Percentiles rank a stretch among this genome's conserved stretches.
Conservation (phyloP, 2,113 vertebrate species). For the Ptilorrhoa leucosticta region DNA sequence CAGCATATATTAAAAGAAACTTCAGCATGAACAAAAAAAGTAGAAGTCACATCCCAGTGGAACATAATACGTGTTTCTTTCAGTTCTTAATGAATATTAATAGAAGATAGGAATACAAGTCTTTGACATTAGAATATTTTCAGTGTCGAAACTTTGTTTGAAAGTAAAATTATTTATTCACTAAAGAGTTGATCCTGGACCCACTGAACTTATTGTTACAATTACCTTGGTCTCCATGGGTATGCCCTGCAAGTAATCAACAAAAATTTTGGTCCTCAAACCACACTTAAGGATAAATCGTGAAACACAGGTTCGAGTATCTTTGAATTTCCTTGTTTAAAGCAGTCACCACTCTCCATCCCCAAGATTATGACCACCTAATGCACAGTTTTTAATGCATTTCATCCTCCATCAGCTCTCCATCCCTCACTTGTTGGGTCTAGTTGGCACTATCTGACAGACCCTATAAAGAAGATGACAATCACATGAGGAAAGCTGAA, state of each 20-base stretch:
- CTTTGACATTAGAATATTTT: constrained; percentile 6
- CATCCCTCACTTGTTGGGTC: neutral
- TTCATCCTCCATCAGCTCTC: neutral
- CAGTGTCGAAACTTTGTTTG: neutral
- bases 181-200: neutral
- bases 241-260: neutral
- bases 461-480: accelerated
- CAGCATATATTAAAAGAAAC: constrained; percentile 20
- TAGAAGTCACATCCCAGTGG: neutral
- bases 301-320: neutral
- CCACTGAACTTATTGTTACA: neutral
- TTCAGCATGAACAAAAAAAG: constrained; percentile 10
- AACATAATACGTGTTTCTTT: neutral
- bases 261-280: neutral
- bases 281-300: neutral
- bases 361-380: neutral
- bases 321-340: neutral
- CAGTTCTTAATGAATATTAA: constrained; percentile 37
- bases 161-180: constrained; percentile 27
- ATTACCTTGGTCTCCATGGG: neutral
- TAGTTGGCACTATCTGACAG: neutral
- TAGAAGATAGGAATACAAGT: neutral
- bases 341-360: neutral
- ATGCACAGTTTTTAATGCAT: neutral
- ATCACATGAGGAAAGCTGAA: neutral